phyloP scores from a whole-genome alignment of 1,140 invertebrate species.

The Tribolium castaneum region DNA sequence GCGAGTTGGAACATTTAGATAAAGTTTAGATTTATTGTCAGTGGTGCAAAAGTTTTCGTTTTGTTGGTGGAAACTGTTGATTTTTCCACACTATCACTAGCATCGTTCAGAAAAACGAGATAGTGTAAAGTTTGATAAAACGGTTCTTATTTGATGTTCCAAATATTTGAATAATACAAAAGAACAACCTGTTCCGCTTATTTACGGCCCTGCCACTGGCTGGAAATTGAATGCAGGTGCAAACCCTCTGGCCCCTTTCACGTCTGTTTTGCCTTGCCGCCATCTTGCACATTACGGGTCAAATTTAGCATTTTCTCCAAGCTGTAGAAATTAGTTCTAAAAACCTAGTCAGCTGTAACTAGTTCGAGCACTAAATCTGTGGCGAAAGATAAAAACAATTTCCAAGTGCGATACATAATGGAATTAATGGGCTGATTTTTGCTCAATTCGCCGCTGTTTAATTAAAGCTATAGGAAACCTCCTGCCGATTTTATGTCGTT shows the following conservation, averaged over 20 bases:
- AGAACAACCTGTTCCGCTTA: background rate
- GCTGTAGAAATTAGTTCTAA: no score
- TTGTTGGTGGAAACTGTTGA: background rate
- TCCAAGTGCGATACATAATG: background rate
- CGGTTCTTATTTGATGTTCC: background rate
- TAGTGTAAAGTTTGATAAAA: background rate
- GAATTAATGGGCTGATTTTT: constrained; percentile 13
- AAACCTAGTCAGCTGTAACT: background rate
- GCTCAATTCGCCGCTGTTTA: background rate
- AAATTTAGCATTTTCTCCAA: no score
- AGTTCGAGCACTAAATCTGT: background rate
- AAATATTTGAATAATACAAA: background rate
- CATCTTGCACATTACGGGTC: background rate
- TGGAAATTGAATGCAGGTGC: background rate
- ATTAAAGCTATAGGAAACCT: constrained; percentile 1
- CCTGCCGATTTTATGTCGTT: background rate
- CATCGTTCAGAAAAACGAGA: background rate
- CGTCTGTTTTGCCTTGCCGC: background rate
- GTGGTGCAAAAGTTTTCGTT: background rate
- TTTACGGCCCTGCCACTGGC: background rate
- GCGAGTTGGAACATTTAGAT: background rate
- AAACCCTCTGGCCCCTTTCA: background rate
- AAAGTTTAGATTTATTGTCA: background rate
- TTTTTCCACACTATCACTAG: background rate
- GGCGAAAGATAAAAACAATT: background rate